Conservation (phyloP, 2,888 invertebrate genomes). For the Marasmarcha lunaedactyla region DNA sequence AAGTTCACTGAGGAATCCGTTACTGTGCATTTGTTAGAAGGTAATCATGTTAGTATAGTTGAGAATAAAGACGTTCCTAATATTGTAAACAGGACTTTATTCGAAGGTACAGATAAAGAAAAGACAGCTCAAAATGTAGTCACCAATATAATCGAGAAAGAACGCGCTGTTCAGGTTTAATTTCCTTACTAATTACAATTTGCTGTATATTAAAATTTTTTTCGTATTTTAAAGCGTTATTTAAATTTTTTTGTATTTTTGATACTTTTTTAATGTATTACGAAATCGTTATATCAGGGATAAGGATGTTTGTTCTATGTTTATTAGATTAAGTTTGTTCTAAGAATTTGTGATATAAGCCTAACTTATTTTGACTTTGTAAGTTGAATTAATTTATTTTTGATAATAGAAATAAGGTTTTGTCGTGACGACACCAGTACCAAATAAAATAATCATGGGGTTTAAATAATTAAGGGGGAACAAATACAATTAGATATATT, state of each 20-base stretch:
- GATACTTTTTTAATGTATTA: too few species aligned
- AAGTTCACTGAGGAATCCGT: conserved; percentile 69
- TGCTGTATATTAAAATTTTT: neutral
- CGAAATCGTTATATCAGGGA: too few species aligned
- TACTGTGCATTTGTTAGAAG: conserved; percentile 74
- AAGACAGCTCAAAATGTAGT: conserved; percentile 38
- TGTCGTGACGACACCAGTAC: conserved; percentile 46
- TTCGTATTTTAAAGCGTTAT: neutral
- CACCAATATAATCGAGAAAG: conserved; percentile 45
- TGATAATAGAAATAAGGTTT: conserved; percentile 17
- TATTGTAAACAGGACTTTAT: conserved; percentile 66
- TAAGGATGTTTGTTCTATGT: too few species aligned
- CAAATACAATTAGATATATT: too few species aligned
- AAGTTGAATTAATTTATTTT: too few species aligned
- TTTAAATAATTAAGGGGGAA: too few species aligned
- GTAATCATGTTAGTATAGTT: conserved; percentile 78
- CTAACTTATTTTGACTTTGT: too few species aligned
- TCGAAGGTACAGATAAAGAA: conserved; percentile 23
- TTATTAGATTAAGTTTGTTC: too few species aligned
- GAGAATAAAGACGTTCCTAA: conserved; percentile 74
- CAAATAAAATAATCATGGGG: conserved; percentile 51
- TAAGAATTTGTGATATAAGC: too few species aligned
- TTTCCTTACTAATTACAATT: neutral
- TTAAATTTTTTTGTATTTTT: too few species aligned
- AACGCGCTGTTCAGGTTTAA: conserved; percentile 28